phyloP scores from a whole-genome alignment of 2,797 vertebrate genomes.

The Glossophaga mutica region DNA sequence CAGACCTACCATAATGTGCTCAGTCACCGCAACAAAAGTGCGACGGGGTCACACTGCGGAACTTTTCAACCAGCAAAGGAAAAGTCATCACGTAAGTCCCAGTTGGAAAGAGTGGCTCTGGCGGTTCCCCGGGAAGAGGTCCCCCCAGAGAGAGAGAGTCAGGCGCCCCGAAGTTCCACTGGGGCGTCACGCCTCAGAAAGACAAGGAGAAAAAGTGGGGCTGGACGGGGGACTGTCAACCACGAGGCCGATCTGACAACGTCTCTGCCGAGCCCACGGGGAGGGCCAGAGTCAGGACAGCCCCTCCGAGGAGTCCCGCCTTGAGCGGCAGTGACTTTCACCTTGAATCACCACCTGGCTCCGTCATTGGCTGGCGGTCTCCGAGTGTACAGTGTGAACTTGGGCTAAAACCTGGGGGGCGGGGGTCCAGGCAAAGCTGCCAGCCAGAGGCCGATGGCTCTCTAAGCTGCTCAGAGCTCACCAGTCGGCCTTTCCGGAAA shows the following conservation, averaged over 20 bases:
- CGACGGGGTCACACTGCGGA: neutral
- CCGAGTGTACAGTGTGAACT: neutral
- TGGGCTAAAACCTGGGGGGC: neutral
- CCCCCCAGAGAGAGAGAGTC: neutral
- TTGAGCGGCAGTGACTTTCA: neutral
- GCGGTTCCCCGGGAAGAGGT: neutral
- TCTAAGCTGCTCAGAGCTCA: neutral
- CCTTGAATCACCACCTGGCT: neutral
- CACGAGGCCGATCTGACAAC: neutral
- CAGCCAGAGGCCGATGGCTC: neutral
- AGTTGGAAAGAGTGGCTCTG: neutral
- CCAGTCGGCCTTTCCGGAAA: neutral
- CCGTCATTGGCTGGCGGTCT: neutral
- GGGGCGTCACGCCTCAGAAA: neutral
- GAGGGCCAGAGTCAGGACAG: neutral
- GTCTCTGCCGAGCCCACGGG: no score
- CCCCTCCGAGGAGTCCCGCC: neutral
- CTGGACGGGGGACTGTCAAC: neutral
- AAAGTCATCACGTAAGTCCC: neutral
- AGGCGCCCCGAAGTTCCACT: neutral
- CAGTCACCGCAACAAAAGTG: neutral
- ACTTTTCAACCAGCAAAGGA: neutral
- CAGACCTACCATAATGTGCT: neutral
- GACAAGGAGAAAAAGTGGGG: neutral
- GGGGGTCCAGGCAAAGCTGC: neutral